Base-by-base conservation (phyloP, 2,113 vertebrate species). In the Sclerurus mexicanus region DNA sequence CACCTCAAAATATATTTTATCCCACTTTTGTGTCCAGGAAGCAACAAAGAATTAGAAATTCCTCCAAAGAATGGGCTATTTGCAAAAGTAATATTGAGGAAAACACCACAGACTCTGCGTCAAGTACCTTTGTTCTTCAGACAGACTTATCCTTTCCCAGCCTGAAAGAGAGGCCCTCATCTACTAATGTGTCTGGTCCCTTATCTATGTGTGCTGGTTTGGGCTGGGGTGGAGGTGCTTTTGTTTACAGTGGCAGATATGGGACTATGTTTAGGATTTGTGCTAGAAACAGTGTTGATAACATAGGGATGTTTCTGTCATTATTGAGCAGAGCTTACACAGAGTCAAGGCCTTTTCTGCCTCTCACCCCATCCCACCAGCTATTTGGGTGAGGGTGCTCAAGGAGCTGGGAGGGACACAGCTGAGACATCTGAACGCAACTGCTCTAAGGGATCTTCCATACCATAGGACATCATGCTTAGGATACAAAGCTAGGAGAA, bases 301-400 rank as follows among this genome's bases (percentile, higher is more conserved):
- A 33, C 1, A 16, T 3, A 72, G 7, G 8, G 14, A 46, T 17
- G 10, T 6, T 63, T 49, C 56, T 0, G 2, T 6, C 59, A 17
- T 2, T 46, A 14, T 49, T 24, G 53, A 49, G 14, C n/a, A 68
- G n/a, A 1, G 6, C 14, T 73, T 25, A 15, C 42, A 35, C 23
- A 27, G 35, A 49, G 25, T 35, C 8, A 12, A 76, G 17, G 25
- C 24, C 17, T 69, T 37, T 68, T 49, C 35, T 63, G 6, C 22
- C n/a, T 69, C 60, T 63, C 28, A 64, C 28, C 13, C 19, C 13
- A 16, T 7, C 30, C 40, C 28, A 31, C 62, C 40, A 56, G 21
- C 11, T 20, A 39, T 16, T 17, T 21, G 13, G 14, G 24, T 82
- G 46, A n/a, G 20, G 46, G 33, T 74, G 60, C 10, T n/a, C n/a